Evolutionary conservation across 2,888 invertebrate genomes (phyloP).

Genomic region (Tholera decimalis): DNA sequence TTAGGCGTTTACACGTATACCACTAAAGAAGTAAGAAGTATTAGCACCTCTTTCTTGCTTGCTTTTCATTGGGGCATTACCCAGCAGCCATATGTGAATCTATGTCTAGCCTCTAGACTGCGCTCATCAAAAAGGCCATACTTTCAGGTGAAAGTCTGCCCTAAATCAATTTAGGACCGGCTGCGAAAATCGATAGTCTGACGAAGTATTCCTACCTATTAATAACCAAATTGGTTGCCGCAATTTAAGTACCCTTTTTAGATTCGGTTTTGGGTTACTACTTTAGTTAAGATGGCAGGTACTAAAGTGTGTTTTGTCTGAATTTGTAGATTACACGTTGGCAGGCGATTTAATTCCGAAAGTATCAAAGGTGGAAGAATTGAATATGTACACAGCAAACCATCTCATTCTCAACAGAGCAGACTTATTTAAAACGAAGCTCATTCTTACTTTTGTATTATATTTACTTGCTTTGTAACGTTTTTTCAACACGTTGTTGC

Average conservation of each 20-base stretch:
- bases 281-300: background rate
- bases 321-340: background rate
- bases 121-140: too few species aligned
- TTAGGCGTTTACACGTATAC: background rate
- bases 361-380: background rate
- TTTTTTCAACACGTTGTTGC: background rate
- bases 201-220: conserved; percentile 4
- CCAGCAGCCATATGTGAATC: too few species aligned
- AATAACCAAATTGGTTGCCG: conserved; percentile 11
- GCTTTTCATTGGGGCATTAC: background rate
- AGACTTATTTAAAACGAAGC: background rate
- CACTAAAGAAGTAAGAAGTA: too few species aligned
- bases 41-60: too few species aligned
- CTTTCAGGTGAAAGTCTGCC: too few species aligned
- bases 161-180: conserved; percentile 9
- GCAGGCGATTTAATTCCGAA: background rate
- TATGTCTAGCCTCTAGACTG: background rate
- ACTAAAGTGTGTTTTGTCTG: background rate
- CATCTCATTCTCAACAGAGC: background rate
- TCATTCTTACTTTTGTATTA: too few species aligned
- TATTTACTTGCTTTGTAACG: too few species aligned
- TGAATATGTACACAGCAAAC: background rate
- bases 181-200: conserved; percentile 20
- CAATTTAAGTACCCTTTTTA: background rate
- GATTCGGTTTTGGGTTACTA: background rate